Conservation (phyloP, 2,113 vertebrate genomes). For the Nanger granti region DNA sequence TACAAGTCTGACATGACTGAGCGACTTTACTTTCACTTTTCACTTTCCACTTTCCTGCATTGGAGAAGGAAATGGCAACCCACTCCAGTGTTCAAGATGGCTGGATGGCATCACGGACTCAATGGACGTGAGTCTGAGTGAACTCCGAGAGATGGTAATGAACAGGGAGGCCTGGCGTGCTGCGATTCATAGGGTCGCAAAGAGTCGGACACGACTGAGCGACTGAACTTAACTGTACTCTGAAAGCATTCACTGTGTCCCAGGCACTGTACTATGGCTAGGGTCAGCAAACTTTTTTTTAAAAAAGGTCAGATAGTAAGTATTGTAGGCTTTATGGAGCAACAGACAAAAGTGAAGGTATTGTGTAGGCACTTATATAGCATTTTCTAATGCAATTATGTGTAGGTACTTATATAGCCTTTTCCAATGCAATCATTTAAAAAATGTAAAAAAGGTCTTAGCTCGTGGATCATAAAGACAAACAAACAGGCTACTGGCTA, state of each 20-base stretch:
- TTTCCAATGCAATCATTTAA: constrained; percentile 5
- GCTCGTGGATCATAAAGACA: background rate
- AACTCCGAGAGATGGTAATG: no score
- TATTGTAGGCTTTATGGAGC: background rate
- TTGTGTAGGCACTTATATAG: background rate
- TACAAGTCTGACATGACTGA: no score
- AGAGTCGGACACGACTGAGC: no score
- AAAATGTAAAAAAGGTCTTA: background rate
- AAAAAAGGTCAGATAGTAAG: background rate
- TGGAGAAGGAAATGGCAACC: no score
- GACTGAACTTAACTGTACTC: background rate
- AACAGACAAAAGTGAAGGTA: background rate
- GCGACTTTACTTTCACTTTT: no score
- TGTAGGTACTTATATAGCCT: background rate
- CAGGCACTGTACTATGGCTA: background rate
- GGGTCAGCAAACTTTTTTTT: background rate
- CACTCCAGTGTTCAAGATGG: no score
- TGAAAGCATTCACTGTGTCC: background rate
- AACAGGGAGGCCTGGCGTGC: no score
- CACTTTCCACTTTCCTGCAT: no score
- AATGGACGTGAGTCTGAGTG: no score
- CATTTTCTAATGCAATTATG: background rate
- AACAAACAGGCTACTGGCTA: background rate
- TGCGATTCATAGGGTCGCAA: no score
- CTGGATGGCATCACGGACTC: no score